Base-by-base conservation (phyloP, 2,888 invertebrate species). In the Arge pagana region DNA sequence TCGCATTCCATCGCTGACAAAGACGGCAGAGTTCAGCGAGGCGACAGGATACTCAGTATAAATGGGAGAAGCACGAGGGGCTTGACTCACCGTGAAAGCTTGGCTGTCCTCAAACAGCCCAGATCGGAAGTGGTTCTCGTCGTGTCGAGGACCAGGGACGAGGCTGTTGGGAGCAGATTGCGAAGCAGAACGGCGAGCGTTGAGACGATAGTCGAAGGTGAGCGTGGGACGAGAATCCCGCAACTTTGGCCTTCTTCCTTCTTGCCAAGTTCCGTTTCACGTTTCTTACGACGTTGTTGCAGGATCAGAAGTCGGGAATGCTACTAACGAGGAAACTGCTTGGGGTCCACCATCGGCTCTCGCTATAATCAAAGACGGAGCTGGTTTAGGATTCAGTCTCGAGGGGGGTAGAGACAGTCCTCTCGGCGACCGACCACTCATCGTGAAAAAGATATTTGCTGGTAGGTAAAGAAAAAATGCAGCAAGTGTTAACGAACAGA, bases 391-490 rank as follows among this genome's bases (percentile, higher is more conserved):
- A 43, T 95, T 96, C 77, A 94, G 95, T 65, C 85, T 96, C 58
- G 95, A 96, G 68, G 96, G 96, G 48, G 96, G 96, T 41, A 87
- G 89, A 61, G 93, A 92, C 75, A 95, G 95, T 18, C 93, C 93
- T 4, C 82, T 86, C 55, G 96, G 96, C 18, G 93, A 96, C 77
- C 83, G 87, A 66, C 94, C 96, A 39, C 83, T 96, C 57, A 85
- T 89, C 48, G 87, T 96, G 65, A 96, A 95, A 78, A 93, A 95
- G 80, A 87, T 96, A 63, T 96, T 96, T 74, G 91, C 91, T 82
- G 95, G 96, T 95, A 77, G 73, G 77, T 68, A 26, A 53, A 52
- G n/a, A 1, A 35, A 4, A 50, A 28, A 2, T 13, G 4, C 16
- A 7, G 1, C 18, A 52, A 10, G 15, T 45, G 11, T 42, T n/a